Evolutionary conservation across 2,888 invertebrate genomes (phyloP).

Genomic region (Luperina nickerlii): DNA sequence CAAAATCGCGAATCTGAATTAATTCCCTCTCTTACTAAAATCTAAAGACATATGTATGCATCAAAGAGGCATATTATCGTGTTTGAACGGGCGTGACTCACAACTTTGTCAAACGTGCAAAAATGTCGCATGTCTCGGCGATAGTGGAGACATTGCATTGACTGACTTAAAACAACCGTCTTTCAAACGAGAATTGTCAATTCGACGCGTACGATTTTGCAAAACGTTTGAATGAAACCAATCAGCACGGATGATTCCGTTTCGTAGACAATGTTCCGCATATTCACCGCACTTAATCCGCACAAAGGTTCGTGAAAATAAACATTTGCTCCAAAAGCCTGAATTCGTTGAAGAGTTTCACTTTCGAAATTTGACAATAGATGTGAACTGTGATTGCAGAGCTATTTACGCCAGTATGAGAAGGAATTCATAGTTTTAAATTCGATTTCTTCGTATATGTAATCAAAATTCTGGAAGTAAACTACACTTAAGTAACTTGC

Average conservation of each 20-base stretch:
- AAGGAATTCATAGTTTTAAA: conserved; percentile 12
- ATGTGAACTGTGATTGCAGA: conserved; percentile 55
- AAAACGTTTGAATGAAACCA: conserved; percentile 50
- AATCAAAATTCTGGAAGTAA: neutral
- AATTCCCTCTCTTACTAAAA: conserved; percentile 27
- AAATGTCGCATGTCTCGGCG: conserved; percentile 73
- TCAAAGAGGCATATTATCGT: conserved; percentile 55
- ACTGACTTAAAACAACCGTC: conserved; percentile 15
- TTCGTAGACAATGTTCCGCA: conserved; percentile 44
- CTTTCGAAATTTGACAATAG: conserved; percentile 70
- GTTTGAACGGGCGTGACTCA: conserved; percentile 66
- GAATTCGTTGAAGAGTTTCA: conserved; percentile 66
- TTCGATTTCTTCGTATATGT: neutral
- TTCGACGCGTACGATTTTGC: conserved; percentile 45
- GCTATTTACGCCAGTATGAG: conserved; percentile 19
- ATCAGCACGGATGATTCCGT: conserved; percentile 42
- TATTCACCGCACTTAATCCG: conserved; percentile 48
- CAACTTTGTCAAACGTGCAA: conserved; percentile 74
- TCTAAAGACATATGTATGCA: conserved; percentile 44
- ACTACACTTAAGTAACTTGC: too few species aligned
- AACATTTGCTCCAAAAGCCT: conserved; percentile 58
- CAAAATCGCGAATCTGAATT: conserved; percentile 19
- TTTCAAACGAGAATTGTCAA: conserved; percentile 41
- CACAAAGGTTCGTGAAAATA: conserved; percentile 58
- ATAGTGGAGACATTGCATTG: conserved; percentile 25